These are phyloP conservation scores for Dasypus novemcinctus DNA, from an alignment of 2,113 vertebrate genomes.

Conservation along the genomic window DNA sequence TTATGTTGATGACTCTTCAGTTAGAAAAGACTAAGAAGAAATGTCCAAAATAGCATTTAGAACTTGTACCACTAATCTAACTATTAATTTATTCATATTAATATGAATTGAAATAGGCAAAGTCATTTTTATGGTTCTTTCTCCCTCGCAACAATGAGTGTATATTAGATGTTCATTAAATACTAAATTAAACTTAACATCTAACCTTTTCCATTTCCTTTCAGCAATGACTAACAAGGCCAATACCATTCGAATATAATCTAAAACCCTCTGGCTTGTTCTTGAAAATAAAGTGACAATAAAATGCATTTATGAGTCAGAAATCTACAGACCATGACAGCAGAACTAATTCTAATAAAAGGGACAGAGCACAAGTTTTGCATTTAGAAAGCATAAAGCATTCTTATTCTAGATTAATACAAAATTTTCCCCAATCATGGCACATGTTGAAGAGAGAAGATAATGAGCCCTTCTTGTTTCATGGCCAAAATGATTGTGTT, in stretches of 20 bases:
- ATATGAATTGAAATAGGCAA: constrained; percentile 22
- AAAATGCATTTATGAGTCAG: neutral
- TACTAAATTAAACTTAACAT: neutral
- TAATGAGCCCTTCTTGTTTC: neutral
- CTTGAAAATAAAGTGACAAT: neutral
- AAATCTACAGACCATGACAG: neutral
- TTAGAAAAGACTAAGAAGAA: neutral
- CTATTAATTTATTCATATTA: neutral
- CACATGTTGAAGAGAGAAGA: neutral
- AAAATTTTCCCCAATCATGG: constrained; percentile 21
- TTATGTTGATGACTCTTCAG: neutral
- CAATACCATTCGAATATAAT: neutral
- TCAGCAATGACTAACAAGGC: neutral
- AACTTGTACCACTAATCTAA: neutral
- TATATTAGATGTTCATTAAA: neutral
- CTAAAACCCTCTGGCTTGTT: neutral
- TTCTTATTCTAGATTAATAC: constrained; percentile 5
- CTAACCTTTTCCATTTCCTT: constrained; percentile 8
- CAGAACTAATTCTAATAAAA: constrained; percentile 34
- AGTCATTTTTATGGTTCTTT: neutral
- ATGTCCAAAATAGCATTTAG: neutral
- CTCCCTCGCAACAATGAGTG: neutral
- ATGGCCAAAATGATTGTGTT: neutral
- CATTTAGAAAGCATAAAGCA: constrained; percentile 5
- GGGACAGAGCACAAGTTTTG: neutral